These are phyloP conservation scores for Chaetophractus vellerosus DNA, from an alignment of 2,797 vertebrate species.

Conservation along the genomic window DNA sequence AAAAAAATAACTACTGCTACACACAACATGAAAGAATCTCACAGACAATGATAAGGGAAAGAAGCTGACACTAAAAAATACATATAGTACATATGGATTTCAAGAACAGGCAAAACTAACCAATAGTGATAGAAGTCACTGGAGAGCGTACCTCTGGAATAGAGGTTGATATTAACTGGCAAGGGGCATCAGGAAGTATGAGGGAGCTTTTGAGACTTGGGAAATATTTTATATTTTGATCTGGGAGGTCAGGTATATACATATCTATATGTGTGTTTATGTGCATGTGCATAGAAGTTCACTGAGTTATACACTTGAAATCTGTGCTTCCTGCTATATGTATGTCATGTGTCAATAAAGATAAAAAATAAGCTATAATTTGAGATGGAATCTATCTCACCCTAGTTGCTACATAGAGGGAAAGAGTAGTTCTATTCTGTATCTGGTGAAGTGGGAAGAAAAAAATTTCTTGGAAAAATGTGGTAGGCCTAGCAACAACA, in stretches of 20 bases:
- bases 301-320: background rate
- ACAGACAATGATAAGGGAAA: background rate
- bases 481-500: background rate
- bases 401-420: background rate
- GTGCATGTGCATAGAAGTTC: background rate
- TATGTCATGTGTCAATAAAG: background rate
- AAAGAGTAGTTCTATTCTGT: background rate
- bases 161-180: background rate
- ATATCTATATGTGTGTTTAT: background rate
- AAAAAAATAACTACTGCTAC: background rate
- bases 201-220: background rate
- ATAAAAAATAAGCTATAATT: background rate
- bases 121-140: background rate
- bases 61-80: background rate
- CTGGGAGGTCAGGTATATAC: background rate
- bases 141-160: background rate
- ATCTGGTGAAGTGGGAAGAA: background rate
- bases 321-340: background rate
- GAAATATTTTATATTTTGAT: slow-evolving; percentile 4
- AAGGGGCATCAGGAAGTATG: background rate
- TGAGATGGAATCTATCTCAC: background rate
- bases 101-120: background rate
- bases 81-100: background rate
- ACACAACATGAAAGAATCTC: background rate
- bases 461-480: slow-evolving; percentile 17